phyloP scores from a whole-genome alignment of 2,888 invertebrate species.

The Anoplius nigerrimus region DNA sequence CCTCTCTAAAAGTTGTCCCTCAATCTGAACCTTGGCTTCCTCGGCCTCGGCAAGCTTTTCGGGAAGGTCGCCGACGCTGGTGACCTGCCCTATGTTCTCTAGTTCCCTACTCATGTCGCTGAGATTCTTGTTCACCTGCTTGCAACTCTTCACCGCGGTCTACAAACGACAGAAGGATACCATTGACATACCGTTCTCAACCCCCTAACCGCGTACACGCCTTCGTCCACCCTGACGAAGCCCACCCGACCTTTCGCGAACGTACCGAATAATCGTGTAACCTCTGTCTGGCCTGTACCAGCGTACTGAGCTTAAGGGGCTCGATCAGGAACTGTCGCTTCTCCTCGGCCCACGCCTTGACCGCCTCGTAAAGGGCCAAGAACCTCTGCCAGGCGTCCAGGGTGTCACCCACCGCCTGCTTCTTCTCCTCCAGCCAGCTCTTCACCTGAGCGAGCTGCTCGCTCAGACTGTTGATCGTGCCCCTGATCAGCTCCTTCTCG shows the following conservation, averaged over 20 bases:
- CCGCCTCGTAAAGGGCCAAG: conserved; percentile 87
- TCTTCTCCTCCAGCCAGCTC: conserved; percentile 88
- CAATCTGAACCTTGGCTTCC: conserved; percentile 89
- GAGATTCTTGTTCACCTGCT: conserved; percentile 89
- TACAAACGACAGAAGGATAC: conserved; percentile 72
- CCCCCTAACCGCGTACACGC: no score
- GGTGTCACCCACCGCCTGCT: conserved; percentile 89
- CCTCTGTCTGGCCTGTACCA: conserved; percentile 89
- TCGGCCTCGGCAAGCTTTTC: conserved; percentile 91
- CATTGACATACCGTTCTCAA: no score
- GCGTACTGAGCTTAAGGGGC: conserved; percentile 85
- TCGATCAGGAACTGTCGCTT: conserved; percentile 87
- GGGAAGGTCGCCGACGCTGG: conserved; percentile 90
- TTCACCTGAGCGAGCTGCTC: conserved; percentile 88
- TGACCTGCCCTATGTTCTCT: conserved; percentile 88
- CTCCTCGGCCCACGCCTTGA: conserved; percentile 89
- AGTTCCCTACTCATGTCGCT: conserved; percentile 95
- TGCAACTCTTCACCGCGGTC: conserved; percentile 92
- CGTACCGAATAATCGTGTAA: conserved; percentile 90
- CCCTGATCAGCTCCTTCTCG: conserved; percentile 85
- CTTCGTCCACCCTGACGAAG: no score
- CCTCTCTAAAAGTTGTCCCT: conserved; percentile 89
- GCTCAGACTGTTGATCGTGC: conserved; percentile 84
- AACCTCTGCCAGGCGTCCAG: conserved; percentile 93
- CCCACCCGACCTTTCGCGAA: no score